These are phyloP conservation scores for Conger conger DNA, from an alignment of 2,113 vertebrate species.

Conservation along the genomic window DNA sequence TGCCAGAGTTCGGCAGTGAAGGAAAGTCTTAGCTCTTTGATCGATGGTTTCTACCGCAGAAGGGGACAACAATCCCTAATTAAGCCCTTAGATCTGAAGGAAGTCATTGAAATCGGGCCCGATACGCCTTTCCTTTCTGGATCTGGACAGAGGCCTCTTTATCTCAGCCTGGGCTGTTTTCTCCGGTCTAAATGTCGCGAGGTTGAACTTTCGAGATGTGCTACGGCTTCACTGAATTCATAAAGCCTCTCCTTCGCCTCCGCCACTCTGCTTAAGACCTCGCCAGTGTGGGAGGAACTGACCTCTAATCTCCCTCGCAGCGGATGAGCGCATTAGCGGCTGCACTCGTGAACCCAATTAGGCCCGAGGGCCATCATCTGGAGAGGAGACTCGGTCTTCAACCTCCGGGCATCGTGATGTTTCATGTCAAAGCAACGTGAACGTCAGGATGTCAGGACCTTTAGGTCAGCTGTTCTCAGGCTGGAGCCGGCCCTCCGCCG, in stretches of 20 bases:
- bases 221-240: neutral
- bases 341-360: conserved; percentile 24
- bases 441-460: neutral
- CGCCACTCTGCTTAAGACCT: neutral
- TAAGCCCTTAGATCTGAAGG: neutral
- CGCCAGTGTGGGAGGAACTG: conserved; percentile 10
- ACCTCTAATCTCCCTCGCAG: neutral
- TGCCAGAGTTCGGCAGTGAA: neutral
- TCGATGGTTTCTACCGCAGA: neutral
- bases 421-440: neutral
- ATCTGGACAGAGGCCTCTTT: neutral
- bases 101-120: neutral
- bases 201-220: neutral
- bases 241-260: neutral
- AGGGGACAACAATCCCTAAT: neutral
- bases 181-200: neutral
- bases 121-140: neutral
- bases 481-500: neutral
- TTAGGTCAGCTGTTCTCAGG: neutral
- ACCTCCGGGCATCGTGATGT: too few relatives aligned
- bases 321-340: conserved; percentile 32
- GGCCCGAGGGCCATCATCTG: neutral
- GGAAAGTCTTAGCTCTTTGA: neutral
- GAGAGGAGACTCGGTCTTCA: neutral
- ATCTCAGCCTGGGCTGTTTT: neutral